Evolutionary conservation across 2,888 invertebrate species (phyloP), one percentile per base, ranked within the genome.

Genomic region (Thalpophila matura): DNA sequence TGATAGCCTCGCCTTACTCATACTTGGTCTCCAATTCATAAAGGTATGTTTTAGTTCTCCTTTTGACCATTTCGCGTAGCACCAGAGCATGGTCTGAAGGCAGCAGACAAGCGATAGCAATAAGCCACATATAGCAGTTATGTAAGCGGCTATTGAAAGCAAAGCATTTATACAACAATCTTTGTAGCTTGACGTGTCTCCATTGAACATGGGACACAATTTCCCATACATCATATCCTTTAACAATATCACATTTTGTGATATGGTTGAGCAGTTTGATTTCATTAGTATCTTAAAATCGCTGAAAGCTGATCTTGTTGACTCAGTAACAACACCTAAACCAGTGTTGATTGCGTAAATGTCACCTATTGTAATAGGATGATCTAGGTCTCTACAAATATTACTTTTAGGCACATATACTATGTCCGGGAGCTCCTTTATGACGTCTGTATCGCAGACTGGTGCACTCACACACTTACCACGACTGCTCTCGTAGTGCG

Each of bases 201-300:
- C 77, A 14, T 79, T 77, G 2, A 65, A 31, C 4, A 77, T 29
- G 3, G 86, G 83, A 55, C 74, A 85, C 5, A 92, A 62, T 55
- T 86, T 91, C 1, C 92, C 91, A 45, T 74, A 80, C 46, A 91
- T 71, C 27, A 92, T 60, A 74, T 93, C 91, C 66, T 70, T 81
- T 14, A 93, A 56, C 20, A 93, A 77, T 20, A 82, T 75, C 7
- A 93, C 33, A 73, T 92, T 91, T 73, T 93, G 86, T 1, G 93
- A 93, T 74, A 93, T 87, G 0, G 92, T 91, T 0, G 91, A 82
- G 50, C 91, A 90, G 68, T 93, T 91, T 0, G 90, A 86, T 56
- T 80, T 83, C 2, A 89, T 57, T 62, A 83, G 66, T 2, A 87
- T 43, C 47, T 80, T 82, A n/a, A 67, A 16, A 24, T 60, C 49